Evolutionary conservation across 2,797 vertebrate species (phyloP), one percentile per base, ranked within the genome.

Genomic region (Manis crassicaudata): DNA sequence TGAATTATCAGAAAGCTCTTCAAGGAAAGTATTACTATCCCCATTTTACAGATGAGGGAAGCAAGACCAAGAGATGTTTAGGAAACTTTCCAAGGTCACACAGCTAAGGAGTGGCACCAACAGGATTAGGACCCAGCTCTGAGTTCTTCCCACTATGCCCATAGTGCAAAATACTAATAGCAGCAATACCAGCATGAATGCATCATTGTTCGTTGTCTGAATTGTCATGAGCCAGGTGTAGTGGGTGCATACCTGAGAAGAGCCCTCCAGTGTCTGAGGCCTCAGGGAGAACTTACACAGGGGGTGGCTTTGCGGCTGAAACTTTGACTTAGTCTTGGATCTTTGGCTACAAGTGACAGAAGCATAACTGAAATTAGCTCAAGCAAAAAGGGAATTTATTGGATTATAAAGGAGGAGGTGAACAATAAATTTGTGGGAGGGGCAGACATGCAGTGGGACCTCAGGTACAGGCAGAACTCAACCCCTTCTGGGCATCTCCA

Each of bases 41-140:
- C 35, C 63, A n/a, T 56, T 92, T 88, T 82, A 43, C 50, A 90
- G 84, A 18, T 76, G 81, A 94, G 29, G 17, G 90, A 88, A 91
- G 27, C 75, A 60, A 93, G 37, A n/a, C 21, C 58, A 80, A 62
- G 46, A 90, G 67, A 76, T 10, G 10, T 83, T 68, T 43, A 77
- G 52, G 60, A 70, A 52, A 16, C 23, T 87, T 83, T 87, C 77
- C 60, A 72, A 84, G 75, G 29, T 88, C 62, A 58, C 62, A 29
- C 2, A 58, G 40, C 72, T 50, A n/a, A 27, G 43, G 40, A 77
- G 25, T 56, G 76, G 12, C 18, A 68, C 50, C 35, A 18, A 67
- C 10, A n/a, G 16, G 20, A 43, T 32, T 27, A 40, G 52, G 63
- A 58, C 37, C 27, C 54, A 62, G 58, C 29, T 58, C 65, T 17